Base-by-base conservation (phyloP, 2,113 vertebrate species). In the Propithecus coquereli region DNA sequence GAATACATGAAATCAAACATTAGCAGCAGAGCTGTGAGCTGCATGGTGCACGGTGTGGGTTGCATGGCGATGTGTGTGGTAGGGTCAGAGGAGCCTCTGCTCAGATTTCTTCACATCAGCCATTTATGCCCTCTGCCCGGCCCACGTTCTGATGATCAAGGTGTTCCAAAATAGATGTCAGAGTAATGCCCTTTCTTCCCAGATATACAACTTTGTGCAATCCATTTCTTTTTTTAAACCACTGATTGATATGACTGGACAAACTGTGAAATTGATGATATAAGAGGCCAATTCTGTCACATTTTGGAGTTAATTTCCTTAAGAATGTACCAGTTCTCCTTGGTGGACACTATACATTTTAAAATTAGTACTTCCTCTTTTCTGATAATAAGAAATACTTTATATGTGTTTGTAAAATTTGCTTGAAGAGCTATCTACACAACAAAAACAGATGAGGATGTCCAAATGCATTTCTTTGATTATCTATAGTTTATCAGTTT, bases 31-130 rank as follows among this genome's bases (percentile, higher is more conserved):
- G 50, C 50, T 32, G 12, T 30, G 70, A 25, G 82, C 87, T 23
- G 37, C 0, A 0, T 0, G 14, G n/a, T 0, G 12, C 12, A 6
- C 5, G 1, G 6, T 2, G 23, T 10, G 14, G 45, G n/a, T 6
- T 47, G 59, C n/a, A 8, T 6, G 3, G 37, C 43, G 43, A 77
- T 2, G 0, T 37, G 50, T 10, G 8, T 13, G 12, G 17, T 6
- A 2, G 40, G 40, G 54, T 83, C 68, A 77, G 47, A 61, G n/a
- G 27, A 52, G 7, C 30, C 11, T 80, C 22, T 50, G 59, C n/a
- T 87, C 87, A 11, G 22, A 11, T 74, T 63, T 81, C 70, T 65
- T 74, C 65, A 5, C 30, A 0, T 59, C 81, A 87, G 70, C 76
- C 40, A 0, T 32, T 65, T 79, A 8, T 22, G 25, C 47, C 14